Base-by-base conservation (phyloP, 2,797 vertebrate genomes). In the Gymnoscopelus braueri region DNA sequence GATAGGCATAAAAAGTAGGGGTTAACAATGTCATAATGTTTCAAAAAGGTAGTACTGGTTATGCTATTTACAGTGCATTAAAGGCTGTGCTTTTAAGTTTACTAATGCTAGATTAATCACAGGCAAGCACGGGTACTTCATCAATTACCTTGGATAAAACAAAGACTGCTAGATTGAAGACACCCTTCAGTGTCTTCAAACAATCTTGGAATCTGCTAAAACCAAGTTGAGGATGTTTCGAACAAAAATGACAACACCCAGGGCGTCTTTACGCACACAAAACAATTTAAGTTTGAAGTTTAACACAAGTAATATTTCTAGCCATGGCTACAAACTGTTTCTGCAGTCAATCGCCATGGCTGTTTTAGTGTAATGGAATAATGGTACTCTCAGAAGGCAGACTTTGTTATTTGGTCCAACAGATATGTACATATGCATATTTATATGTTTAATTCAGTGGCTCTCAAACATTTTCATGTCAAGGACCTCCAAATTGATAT, bases 1-100 rank as follows among this genome's bases (percentile, higher is more conserved):
- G 72, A 87, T 72, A 83, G 63, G 65, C 59, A 75, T 83, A 75
- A 71, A 77, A 82, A 49, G 6, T 15, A 55, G 52, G 60, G 5
- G 53, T 66, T 74, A 77, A 70, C 67, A 69, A 72, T 47, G 63
- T 75, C 51, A 78, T 80, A 19, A 66, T 63, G 74, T 57, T 77
- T 82, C 55, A 78, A 19, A 72, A 81, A 86, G 71, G 83, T 74
- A 75, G 75, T 63, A 71, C 29, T 74, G 82, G 71, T 77, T 57
- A 52, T 56, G 47, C 69, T 70, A 26, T 81, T 80, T 88, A 80
- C 80, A 87, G 79, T 80, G 80, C 75, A 86, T 87, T 73, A 70
- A 77, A 66, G 69, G 71, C 69, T 74, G 66, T 19, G 15, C 72
- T 57, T 76, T 84, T 67, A 82, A 72, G 69, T 84, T 74, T 7